Percentiles rank a stretch among this genome's conserved stretches.
Evolutionary conservation across 1,140 invertebrate genomes (phyloP).

Genomic region (Heliconius congener): DNA sequence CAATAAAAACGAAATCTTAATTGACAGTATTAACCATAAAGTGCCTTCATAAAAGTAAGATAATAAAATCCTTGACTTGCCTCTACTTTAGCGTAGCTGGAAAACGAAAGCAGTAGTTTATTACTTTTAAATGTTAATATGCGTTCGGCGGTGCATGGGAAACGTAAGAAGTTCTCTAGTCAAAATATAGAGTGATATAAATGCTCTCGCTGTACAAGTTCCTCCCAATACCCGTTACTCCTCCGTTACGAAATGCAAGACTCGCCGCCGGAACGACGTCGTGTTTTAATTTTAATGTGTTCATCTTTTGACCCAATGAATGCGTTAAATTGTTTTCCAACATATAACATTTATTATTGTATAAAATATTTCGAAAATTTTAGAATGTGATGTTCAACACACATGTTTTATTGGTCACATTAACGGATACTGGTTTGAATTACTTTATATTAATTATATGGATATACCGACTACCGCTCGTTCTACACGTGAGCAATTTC

Average conservation of each 20-base stretch:
- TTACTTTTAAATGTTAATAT: slow-evolving; percentile 43
- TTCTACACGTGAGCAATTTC: slow-evolving; percentile 27
- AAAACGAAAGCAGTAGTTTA: slow-evolving; percentile 42
- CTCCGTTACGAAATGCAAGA: slow-evolving; percentile 29
- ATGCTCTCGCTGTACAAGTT: slow-evolving; percentile 24
- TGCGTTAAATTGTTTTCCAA: slow-evolving; percentile 24
- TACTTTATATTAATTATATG: slow-evolving; percentile 34
- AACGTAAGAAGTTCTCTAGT: slow-evolving; percentile 12
- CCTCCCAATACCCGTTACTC: not conserved
- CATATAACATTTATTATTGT: slow-evolving; percentile 27
- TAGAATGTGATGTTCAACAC: slow-evolving; percentile 19
- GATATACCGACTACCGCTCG: slow-evolving; percentile 23
- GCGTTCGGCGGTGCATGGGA: slow-evolving; percentile 25
- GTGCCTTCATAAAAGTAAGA: slow-evolving; percentile 38
- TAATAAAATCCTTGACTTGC: slow-evolving; percentile 39
- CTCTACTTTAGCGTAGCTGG: slow-evolving; percentile 33
- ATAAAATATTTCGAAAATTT: slow-evolving; percentile 19
- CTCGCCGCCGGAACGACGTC: slow-evolving; percentile 18
- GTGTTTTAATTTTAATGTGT: slow-evolving; percentile 35
- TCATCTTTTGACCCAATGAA: slow-evolving; percentile 37
- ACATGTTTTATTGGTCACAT: slow-evolving; percentile 33
- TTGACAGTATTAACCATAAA: slow-evolving; percentile 42
- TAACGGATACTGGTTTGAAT: slow-evolving; percentile 34
- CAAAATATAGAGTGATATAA: slow-evolving; percentile 24
- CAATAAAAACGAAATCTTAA: slow-evolving; percentile 39